Evolutionary conservation across 2,888 invertebrate species (phyloP), one percentile per base, ranked within the genome.

Genomic region (Drosophila melanosoma): DNA sequence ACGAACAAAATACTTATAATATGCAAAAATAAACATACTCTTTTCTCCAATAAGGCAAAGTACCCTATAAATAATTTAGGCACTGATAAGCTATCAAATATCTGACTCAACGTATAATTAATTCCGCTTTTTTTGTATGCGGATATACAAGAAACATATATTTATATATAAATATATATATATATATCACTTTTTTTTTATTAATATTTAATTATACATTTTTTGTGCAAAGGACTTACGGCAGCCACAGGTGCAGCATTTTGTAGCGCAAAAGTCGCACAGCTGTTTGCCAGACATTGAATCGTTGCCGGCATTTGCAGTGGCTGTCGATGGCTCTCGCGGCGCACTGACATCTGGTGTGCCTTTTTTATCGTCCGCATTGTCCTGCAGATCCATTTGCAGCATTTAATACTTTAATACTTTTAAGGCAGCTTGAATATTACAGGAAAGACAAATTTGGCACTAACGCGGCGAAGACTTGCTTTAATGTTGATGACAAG

Each of bases 161-260:
- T 11, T 0, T 2, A 26, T 7, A 12, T 17, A 2, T 12, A 2
- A 1, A 17, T 17, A 7, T 11, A 15, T 6, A 7, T 15, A 17
- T 17, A 7, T 11, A 0, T 10, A 11, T 26, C 40, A 29, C 5
- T 17, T 2, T 23, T 17, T 2, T 11, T 17, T 17, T 29, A 29
- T 29, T 29, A 29, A 29, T 29, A 29, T 29, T 29, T 5, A 29
- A 5, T 29, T 4, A 29, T 29, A 29, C 6, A 4, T 20, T 20
- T 8, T 48, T 2, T n/a, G 1, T 20, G 8, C 56, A 23, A 63
- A 12, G 10, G 10, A 79, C 86, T 74, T 76, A 83, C 86, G 51
- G 52, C 81, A 83, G 53, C 54, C 61, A 65, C 74, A 83, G 52
- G 59, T 74, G 79, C 69, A 72, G n/a, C 11, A 32, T 33, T 61